phyloP scores from a whole-genome alignment of 2,797 vertebrate genomes.

The Bufotes viridis region DNA sequence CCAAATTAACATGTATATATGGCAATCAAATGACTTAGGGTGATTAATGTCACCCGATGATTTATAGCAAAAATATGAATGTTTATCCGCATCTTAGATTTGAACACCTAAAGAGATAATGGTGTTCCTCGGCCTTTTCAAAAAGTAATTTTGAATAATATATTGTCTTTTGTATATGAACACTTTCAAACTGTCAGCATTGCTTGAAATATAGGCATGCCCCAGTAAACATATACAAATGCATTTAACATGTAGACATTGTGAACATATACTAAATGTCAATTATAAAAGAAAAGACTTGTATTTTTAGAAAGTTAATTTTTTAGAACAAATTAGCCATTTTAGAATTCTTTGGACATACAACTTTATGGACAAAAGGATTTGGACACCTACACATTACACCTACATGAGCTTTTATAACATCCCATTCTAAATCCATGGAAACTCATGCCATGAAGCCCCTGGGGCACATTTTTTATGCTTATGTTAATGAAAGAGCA shows the following conservation, averaged over 20 bases:
- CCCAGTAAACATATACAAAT: neutral
- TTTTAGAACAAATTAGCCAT: no score
- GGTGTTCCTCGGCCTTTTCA: neutral
- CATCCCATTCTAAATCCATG: no score
- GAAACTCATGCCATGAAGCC: no score
- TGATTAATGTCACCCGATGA: neutral
- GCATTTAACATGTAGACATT: neutral
- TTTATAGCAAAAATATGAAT: slow-evolving; percentile 8
- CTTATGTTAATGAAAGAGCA: no score
- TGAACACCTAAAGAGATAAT: neutral
- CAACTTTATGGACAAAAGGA: no score
- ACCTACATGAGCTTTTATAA: no score
- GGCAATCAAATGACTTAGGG: neutral
- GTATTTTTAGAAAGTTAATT: no score
- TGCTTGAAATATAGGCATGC: neutral
- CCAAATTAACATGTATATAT: slow-evolving; percentile 14
- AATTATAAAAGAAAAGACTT: no score
- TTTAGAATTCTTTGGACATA: no score
- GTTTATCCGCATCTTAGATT: neutral
- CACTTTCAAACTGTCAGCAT: neutral
- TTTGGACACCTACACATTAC: no score
- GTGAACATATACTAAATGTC: no score
- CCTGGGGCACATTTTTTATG: no score
- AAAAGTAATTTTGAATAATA: neutral
- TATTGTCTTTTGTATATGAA: neutral